Base-by-base conservation (phyloP, 2,888 invertebrate species). In the Dasysyrphus tricinctus region DNA sequence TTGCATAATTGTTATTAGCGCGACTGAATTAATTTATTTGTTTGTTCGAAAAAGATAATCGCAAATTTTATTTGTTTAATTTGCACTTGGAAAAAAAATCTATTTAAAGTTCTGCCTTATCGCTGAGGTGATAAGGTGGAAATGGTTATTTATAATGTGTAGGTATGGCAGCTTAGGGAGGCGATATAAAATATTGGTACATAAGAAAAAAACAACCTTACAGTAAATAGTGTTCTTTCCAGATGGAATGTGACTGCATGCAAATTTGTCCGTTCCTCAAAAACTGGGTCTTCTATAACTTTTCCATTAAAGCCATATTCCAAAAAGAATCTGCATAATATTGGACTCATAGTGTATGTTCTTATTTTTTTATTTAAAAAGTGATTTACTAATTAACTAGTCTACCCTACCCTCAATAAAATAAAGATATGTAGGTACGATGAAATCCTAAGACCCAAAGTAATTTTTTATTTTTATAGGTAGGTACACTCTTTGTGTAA, bases 1-100 rank as follows among this genome's bases (percentile, higher is more conserved):
- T 63, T 63, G n/a, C 63, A 63, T 63, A 63, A 63, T 44, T 63
- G 3, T 63, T 42, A 8, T 61, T 61, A 29, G 24, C 42, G 29
- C 29, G 42, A 61, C 42, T 14, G n/a, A 24, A 24, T 63, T 42
- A 44, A 42, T 29, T 29, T 42, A 37, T 63, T 42, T 63, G 29
- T 54, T 56, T 32, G 32, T 56, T 56, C n/a, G n/a, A 1, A 56
- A 34, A 34, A 56, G 32, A 34, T 56, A 16, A 34, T 56, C 56
- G 24, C 1, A 5, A 56, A 32, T 5, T 44, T n/a, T 56, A 32
- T 56, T 57, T 37, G 11, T 12, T 34, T 14, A 14, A 51, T 34
- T 57, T 57, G 11, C 34, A 57, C 12, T 51, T 29, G 8, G 5
- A 34, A 34, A 34, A 34, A 34, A 56, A 16, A 9, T 34, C 34